phyloP scores from a whole-genome alignment of 2,113 vertebrate genomes.

The Petroica traversi region DNA sequence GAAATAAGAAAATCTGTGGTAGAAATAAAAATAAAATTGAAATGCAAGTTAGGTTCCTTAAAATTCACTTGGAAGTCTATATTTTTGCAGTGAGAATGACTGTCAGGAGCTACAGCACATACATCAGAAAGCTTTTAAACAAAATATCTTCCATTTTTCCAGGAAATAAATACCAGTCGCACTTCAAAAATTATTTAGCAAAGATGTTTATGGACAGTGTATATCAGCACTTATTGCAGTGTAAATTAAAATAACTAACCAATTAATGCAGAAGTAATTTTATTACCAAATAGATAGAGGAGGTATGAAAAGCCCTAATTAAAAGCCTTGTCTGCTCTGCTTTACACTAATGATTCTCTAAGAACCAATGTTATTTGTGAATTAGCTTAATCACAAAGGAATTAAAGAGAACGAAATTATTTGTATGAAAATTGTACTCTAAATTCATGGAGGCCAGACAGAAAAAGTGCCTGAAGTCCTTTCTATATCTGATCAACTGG shows the following conservation, averaged over 20 bases:
- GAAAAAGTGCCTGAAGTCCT: slow-evolving; percentile 43
- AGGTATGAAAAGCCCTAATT: slow-evolving; percentile 53
- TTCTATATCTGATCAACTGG: slow-evolving; percentile 68
- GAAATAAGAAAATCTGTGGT: not conserved
- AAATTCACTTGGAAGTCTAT: slow-evolving; percentile 12
- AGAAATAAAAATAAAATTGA: not conserved
- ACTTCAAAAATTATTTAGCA: slow-evolving; percentile 9
- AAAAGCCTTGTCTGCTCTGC: slow-evolving; percentile 43
- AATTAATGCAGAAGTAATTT: slow-evolving; percentile 55
- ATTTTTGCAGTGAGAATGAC: not conserved
- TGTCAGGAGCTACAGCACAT: not conserved
- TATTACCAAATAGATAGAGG: slow-evolving; percentile 44
- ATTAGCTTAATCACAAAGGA: slow-evolving; percentile 59
- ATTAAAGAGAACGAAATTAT: slow-evolving; percentile 56
- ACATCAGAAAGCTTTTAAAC: slow-evolving; percentile 11
- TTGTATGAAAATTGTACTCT: slow-evolving; percentile 46
- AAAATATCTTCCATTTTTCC: slow-evolving; percentile 19
- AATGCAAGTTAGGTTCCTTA: not conserved
- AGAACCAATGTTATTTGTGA: slow-evolving; percentile 60
- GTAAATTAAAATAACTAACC: slow-evolving; percentile 47
- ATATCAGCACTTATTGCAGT: slow-evolving; percentile 19
- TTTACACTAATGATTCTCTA: slow-evolving; percentile 59
- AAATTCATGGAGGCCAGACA: slow-evolving; percentile 27
- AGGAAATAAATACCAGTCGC: not conserved
- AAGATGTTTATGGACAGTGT: not conserved